Base-by-base conservation (phyloP, 2,113 vertebrate species). In the Macaca mulatta region DNA sequence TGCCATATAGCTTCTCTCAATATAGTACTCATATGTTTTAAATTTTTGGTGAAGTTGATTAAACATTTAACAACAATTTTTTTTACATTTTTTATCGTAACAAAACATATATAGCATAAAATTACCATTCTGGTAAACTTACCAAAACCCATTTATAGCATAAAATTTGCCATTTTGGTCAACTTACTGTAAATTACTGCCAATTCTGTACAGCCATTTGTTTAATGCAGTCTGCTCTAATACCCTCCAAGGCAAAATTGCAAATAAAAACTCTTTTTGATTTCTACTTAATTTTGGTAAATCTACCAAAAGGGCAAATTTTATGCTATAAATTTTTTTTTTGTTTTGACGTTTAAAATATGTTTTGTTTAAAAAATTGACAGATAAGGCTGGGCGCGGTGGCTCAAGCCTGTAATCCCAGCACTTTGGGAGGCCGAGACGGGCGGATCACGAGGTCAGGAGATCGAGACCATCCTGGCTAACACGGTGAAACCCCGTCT, bases 181-280 rank as follows among this genome's bases (percentile, higher is more conserved):
- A 64, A 64, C 61, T 64, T 64, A 64, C 27, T 32, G 12, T 64
- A 64, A 30, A 97, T 45, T 95, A 92, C 84, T 92, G 91, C 55
- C 92, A 98, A 86, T 93, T 96, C 81, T 95, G 83, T 43, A 75
- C 50, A 98, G 27, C 1, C 95, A 52, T 52, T 96, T 86, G 59
- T 85, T 96, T 78, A 97, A 81, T 77, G 6, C 91, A 50, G 17
- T 77, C 35, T 59, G 67, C 43, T 96, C 95, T 72, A 96, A 93
- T 59, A 92, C 25, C 27, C 55, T 93, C 90, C 93, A 74, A 81
- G 12, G 79, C 32, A 20, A 93, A 83, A 97, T 18, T 88, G 82
- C 80, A 72, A 96, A 95, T 83, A 89, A 86, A 98, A 96, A 57
- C 61, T 61, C n/a, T n/a, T 81, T 18, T 40, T 57, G 1, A 88